Base-by-base conservation (phyloP, 2,113 vertebrate species). In the Todiramphus saurophagus region DNA sequence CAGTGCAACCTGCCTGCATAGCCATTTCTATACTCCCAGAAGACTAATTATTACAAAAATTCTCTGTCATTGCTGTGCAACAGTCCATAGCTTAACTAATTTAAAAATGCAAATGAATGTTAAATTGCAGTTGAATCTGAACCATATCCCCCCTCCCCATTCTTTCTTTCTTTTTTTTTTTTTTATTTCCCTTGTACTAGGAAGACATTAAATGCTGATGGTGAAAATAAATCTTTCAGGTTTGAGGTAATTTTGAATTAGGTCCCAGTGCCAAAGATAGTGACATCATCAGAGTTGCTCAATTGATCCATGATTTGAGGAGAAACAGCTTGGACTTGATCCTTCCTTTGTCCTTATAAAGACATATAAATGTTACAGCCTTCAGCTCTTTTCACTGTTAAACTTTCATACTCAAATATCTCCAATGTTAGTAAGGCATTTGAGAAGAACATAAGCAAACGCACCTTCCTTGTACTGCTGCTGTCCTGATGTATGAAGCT, bases 91-190 rank as follows among this genome's bases (percentile, higher is more conserved):
- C 96, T 95, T 98, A 97, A 97, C 96, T 98, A 97, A 98, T 98
- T 98, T 98, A 95, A 97, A 98, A 98, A 98, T 97, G 98, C 97
- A 98, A 98, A 98, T 98, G 97, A 98, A 97, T 96, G 94, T 86
- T 97, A 96, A 98, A 97, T 97, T 96, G 96, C 93, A 93, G 94
- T 94, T 85, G 89, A 96, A 70, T 96, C 95, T 81, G 76, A 91
- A 93, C 74, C 44, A 31, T 87, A 88, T 91, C 68, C 11, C 44
- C 58, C n/a, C 33, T 27, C 1, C 41, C 41, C 41, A 41, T 41
- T 50, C 31, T 20, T 16, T 7, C 11, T 7, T 5, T 1, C 24
- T 43, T 41, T 16, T 46, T 19, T 41, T 66, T 53, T 60, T 56
- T 20, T 16, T 63, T 16, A 35, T 87, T 46, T 39, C 48, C n/a